Conservation (phyloP, 2,888 invertebrate species). For the Tenthredo livida region DNA sequence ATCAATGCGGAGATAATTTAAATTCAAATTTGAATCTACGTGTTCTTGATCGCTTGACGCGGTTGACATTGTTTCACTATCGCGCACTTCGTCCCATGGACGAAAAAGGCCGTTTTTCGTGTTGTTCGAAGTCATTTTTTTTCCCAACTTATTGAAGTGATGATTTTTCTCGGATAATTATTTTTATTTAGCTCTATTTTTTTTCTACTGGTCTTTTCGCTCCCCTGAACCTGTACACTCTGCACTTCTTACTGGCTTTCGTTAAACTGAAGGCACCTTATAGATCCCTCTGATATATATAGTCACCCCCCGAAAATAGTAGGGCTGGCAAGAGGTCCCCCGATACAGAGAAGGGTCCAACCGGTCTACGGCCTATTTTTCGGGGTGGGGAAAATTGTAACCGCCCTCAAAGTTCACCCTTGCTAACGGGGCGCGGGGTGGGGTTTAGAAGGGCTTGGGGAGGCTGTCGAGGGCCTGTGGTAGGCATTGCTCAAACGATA, state of each 20-base stretch:
- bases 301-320: neutral
- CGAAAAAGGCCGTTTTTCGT: slow-evolving; percentile 63
- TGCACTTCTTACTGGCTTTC: slow-evolving; percentile 15
- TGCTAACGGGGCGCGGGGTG: slow-evolving; percentile 59
- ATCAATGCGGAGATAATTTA: neutral
- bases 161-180: neutral
- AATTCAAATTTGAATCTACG: neutral
- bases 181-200: neutral
- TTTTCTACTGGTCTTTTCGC: neutral
- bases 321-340: slow-evolving; percentile 35
- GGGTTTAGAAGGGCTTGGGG: slow-evolving; percentile 60
- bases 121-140: slow-evolving; percentile 26
- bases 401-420: slow-evolving; percentile 47
- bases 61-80: neutral
- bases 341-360: slow-evolving; percentile 30
- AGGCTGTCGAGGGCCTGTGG: slow-evolving; percentile 64
- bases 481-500: slow-evolving; percentile 60
- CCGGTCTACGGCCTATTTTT: neutral
- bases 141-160: neutral
- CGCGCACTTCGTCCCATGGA: slow-evolving; percentile 64
- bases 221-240: neutral
- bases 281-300: slow-evolving; percentile 17
- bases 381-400: slow-evolving; percentile 30
- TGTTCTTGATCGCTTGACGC: neutral
- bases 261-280: slow-evolving; percentile 16